Evolutionary conservation across 2,113 vertebrate species (phyloP), one percentile per base, ranked within the genome.

Genomic region (Hemicordylus capensis): DNA sequence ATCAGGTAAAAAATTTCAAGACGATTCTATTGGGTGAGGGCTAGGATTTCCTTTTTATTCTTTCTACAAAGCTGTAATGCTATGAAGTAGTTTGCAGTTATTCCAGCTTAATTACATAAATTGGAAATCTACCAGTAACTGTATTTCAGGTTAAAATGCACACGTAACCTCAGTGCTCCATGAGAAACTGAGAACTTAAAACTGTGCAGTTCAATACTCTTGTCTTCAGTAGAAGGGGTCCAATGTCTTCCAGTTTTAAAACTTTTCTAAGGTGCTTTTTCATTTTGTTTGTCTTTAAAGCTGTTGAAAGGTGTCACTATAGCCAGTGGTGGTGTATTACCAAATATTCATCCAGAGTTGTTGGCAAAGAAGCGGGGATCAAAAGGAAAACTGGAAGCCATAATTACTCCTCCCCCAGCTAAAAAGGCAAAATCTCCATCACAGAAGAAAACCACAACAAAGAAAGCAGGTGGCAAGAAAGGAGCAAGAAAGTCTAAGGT

Each of bases 231-330:
- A 54, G 77, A 87, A 85, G 4, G 82, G 12, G 31, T 82, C 46
- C 77, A 70, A 39, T 24, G 56, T 84, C 63, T 37, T 76, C 75
- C 46, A 14, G 61, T 87, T 70, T 81, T 86, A 88, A 74, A 89
- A 77, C 17, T 20, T 1, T 48, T 81, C 67, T 72, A 11, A 42
- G 5, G 37, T 84, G 19, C 5, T 34, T 67, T 72, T 48, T 85
- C 73, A 31, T 63, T 87, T 78, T 39, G 22, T 86, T 89, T 82
- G 73, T 80, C 85, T 88, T 70, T 91, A 72, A 6, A 98, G 99
- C 92, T 99, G 89, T 96, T 99, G 89, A 99, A 98, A 95, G 98
- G 99, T 9, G 99, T 99, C 91, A 99, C 99, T 91, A 99, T 99
- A 72, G 98, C 99, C 85, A 98, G 98, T 10, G 98, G 99, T 1